A percentile compares a stretch with the other conserved stretches of the same genome.
These are phyloP conservation scores for Mizuhopecten yessoensis DNA, from an alignment of 1,140 invertebrate species.

Conservation along the genomic window DNA sequence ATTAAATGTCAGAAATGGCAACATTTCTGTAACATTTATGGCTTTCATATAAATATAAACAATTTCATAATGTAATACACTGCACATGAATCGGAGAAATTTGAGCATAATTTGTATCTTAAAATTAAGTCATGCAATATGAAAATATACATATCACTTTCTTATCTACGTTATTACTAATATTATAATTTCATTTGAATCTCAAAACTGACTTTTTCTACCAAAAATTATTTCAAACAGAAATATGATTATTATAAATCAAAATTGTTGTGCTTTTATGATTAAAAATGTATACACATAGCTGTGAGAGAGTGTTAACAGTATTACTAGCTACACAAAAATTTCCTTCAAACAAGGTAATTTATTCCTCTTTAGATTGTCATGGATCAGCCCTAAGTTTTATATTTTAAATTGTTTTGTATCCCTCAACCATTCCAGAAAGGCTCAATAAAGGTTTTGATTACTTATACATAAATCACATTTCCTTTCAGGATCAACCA, in stretches of 20 bases:
- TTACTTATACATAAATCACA: neutral
- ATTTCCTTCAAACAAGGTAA: no score
- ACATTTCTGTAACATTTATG: neutral
- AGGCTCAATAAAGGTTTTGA: neutral
- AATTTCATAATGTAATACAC: conserved; percentile 5
- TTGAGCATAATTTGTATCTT: neutral
- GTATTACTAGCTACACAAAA: no score
- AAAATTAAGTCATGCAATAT: neutral
- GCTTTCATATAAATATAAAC: neutral
- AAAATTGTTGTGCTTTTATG: no score
- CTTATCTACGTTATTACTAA: neutral
- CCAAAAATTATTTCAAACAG: no score
- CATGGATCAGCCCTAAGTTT: no score
- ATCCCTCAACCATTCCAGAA: neutral
- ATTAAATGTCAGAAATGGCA: neutral
- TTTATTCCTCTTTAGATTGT: no score
- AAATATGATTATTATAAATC: no score
- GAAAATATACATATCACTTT: neutral
- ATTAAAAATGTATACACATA: no score
- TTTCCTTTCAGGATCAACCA: neutral
- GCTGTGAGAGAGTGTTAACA: no score
- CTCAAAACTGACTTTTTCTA: no score
- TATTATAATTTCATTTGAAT: neutral
- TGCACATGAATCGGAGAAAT: no score
- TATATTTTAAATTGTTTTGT: neutral